Percentiles rank a stretch among this genome's conserved stretches.
Conservation (phyloP, 2,797 vertebrate genomes). For the Myripristis murdjan region DNA sequence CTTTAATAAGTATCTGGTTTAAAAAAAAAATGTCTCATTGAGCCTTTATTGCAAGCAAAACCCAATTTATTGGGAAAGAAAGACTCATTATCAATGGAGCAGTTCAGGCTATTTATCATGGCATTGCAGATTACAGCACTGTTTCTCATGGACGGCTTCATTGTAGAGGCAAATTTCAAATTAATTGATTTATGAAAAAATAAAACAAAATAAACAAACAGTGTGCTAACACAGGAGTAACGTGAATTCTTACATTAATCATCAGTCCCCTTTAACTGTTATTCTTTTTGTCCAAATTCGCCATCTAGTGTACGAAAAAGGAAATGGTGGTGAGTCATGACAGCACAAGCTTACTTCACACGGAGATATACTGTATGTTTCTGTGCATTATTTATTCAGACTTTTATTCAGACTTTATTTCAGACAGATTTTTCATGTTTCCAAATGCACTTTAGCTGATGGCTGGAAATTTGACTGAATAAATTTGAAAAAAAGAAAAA, state of each 20-base stretch:
- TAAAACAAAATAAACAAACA: too few species aligned
- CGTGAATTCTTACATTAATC: slow-evolving; percentile 11
- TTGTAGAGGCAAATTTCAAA: not conserved
- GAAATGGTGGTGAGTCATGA: not conserved
- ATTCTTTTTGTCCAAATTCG: slow-evolving; percentile 44
- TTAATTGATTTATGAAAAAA: too few species aligned
- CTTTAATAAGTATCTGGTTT: too few species aligned
- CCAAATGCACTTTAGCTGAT: not conserved
- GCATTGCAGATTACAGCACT: slow-evolving; percentile 45
- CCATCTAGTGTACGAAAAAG: slow-evolving; percentile 68
- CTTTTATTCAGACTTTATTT: too few species aligned
- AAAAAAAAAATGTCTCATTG: too few species aligned
- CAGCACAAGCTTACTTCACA: too few species aligned
- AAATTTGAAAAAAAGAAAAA: too few species aligned
- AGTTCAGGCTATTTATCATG: slow-evolving; percentile 5
- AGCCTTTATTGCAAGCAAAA: not conserved
- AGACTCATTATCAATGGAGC: not conserved
- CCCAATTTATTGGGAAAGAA: slow-evolving; percentile 1
- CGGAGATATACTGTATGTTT: too few species aligned
- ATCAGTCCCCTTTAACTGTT: not conserved
- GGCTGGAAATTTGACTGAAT: too few species aligned
- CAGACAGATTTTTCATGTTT: too few species aligned
- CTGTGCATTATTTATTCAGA: too few species aligned
- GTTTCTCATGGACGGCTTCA: slow-evolving; percentile 20
- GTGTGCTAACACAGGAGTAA: not conserved